phyloP scores from a whole-genome alignment of 1,140 invertebrate genomes.

The Ostrea edulis region DNA sequence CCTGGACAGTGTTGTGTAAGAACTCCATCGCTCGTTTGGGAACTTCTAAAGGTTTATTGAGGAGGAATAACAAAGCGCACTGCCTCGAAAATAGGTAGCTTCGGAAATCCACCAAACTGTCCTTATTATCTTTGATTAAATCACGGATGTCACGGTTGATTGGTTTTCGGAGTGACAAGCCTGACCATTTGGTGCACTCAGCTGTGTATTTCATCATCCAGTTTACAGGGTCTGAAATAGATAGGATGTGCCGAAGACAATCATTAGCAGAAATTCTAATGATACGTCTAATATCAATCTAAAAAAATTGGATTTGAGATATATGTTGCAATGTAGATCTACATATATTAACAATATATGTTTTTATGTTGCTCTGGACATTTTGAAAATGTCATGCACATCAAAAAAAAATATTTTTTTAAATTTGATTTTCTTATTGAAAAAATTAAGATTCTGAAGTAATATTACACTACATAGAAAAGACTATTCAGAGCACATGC shows the following conservation, averaged over 20 bases:
- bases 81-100: constrained; percentile 97
- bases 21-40: constrained; percentile 91
- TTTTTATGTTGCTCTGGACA: neutral
- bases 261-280: too few species aligned
- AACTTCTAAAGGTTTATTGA: constrained; percentile 90
- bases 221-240: constrained; percentile 82
- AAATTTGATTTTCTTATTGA: neutral
- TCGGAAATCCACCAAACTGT: constrained; percentile 91
- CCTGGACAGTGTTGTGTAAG: constrained; percentile 89
- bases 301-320: too few species aligned
- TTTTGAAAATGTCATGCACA: too few species aligned
- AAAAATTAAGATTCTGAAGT: neutral
- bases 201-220: constrained; percentile 90
- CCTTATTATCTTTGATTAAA: constrained; percentile 85
- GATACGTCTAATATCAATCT: too few species aligned
- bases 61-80: constrained; percentile 90
- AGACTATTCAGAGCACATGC: neutral
- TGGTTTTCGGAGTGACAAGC: constrained; percentile 86
- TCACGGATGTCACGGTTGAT: constrained; percentile 86
- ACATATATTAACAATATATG: too few species aligned
- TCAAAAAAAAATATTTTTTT: neutral
- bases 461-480: neutral
- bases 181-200: constrained; percentile 90
- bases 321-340: too few species aligned
- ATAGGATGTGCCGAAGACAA: too few species aligned